These are phyloP conservation scores for Oscheius myriophilus DNA, from an alignment of 2,888 invertebrate genomes.

Conservation along the genomic window DNA sequence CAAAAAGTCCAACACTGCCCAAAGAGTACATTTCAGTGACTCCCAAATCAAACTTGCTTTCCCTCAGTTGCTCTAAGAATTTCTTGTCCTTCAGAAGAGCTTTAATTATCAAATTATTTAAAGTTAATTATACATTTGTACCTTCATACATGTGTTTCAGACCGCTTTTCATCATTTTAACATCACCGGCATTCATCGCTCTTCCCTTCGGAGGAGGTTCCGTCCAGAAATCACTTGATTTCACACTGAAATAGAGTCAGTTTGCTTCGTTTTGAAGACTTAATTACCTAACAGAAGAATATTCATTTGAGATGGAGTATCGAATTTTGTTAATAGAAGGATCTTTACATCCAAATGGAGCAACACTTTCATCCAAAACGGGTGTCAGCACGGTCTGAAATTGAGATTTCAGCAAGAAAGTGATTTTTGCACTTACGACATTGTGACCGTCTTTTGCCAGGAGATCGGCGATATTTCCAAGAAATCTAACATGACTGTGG, in stretches of 20 bases:
- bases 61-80: neutral
- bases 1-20: constrained; percentile 11
- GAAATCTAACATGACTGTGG: constrained; percentile 42
- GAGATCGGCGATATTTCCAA: constrained; percentile 45
- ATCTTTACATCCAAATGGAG: constrained; percentile 4
- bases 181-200: neutral
- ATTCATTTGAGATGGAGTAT: neutral
- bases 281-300: neutral
- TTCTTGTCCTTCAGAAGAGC: constrained; percentile 9
- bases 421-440: constrained; percentile 33
- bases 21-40: constrained; percentile 8
- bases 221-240: constrained; percentile 6
- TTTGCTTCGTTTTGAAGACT: neutral
- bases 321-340: neutral
- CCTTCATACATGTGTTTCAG: neutral
- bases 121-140: no score
- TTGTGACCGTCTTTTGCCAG: constrained; percentile 42
- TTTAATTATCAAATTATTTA: neutral
- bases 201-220: neutral
- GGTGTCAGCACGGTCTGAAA: constrained; percentile 13
- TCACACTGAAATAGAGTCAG: constrained; percentile 11
- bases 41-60: constrained; percentile 12
- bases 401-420: no score
- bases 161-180: neutral
- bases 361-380: constrained; percentile 5